A percentile compares a stretch with the other conserved stretches of the same genome.
phyloP scores from a whole-genome alignment of 2,113 vertebrate species.

The Caloenas nicobarica region DNA sequence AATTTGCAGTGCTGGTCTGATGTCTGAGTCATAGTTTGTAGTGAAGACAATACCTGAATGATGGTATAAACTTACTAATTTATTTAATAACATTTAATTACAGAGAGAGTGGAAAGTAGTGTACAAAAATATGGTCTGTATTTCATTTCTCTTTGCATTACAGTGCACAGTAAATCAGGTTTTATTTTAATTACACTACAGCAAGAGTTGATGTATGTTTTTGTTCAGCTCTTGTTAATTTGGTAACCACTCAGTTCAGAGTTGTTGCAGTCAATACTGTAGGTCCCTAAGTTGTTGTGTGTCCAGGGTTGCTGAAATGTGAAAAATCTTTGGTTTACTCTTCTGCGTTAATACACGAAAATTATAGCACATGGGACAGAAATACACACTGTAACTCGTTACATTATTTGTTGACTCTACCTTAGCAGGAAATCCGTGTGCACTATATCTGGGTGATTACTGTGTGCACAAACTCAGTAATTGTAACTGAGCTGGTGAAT shows the following conservation, averaged over 20 bases:
- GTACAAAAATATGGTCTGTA: conserved; percentile 3
- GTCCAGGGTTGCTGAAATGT: background rate
- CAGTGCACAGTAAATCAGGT: conserved; percentile 35
- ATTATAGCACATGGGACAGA: background rate
- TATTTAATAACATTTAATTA: conserved; percentile 59
- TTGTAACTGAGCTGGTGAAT: background rate
- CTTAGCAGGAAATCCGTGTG: background rate
- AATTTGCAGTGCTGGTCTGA: background rate
- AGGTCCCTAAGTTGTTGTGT: conserved; percentile 3
- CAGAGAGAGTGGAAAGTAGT: background rate
- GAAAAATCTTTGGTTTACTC: background rate
- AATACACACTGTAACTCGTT: background rate
- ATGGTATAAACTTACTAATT: conserved; percentile 6
- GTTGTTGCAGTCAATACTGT: background rate
- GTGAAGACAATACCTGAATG: conserved; percentile 32
- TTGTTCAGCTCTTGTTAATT: conserved; percentile 40
- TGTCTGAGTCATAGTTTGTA: background rate
- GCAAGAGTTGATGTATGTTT: conserved; percentile 48
- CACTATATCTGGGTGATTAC: background rate
- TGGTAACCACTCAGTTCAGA: conserved; percentile 20
- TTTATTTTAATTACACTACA: conserved; percentile 57
- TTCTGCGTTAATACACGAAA: background rate
- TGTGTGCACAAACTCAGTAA: background rate
- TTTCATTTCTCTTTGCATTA: conserved; percentile 52
- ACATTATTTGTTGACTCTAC: background rate